A percentile compares a stretch with the other conserved stretches of the same genome.
Evolutionary conservation across 2,113 vertebrate species (phyloP).

Genomic region (Todiramphus chloris): DNA sequence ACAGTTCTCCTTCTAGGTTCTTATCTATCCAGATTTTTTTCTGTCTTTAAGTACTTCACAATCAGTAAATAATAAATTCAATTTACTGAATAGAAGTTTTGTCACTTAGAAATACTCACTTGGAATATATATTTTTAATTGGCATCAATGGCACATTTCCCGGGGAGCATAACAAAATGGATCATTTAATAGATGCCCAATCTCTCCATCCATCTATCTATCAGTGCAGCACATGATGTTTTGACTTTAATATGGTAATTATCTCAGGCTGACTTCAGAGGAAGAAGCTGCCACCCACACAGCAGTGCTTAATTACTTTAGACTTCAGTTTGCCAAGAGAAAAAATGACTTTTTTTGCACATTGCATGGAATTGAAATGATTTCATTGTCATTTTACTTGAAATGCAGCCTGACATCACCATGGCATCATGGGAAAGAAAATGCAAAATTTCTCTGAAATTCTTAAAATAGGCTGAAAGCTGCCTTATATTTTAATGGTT

Average conservation of each 20-base stretch:
- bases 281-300: conserved; percentile 84
- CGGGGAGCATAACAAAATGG: conserved; percentile 81
- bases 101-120: conserved; percentile 77
- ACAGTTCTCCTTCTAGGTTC: conserved; percentile 56
- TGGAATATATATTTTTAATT: conserved; percentile 85
- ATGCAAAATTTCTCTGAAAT: conserved; percentile 79
- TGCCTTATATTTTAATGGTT: conserved; percentile 72
- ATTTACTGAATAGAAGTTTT: conserved; percentile 77
- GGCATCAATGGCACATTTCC: conserved; percentile 82
- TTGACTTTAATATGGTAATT: conserved; percentile 89
- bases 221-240: conserved; percentile 81
- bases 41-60: conserved; percentile 71
- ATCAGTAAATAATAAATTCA: conserved; percentile 82
- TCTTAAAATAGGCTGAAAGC: conserved; percentile 80
- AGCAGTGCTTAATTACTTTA: conserved; percentile 86
- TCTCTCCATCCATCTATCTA: conserved; percentile 85
- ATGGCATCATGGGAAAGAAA: conserved; percentile 79
- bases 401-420: conserved; percentile 82
- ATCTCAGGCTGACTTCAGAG: conserved; percentile 84
- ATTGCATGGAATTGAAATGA: conserved; percentile 80
- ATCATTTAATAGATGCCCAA: conserved; percentile 86
- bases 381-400: conserved; percentile 83
- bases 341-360: conserved; percentile 78
- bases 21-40: conserved; percentile 57
- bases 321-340: conserved; percentile 84